Conservation (phyloP, 1,140 invertebrate species). For the Linepithema humile region DNA sequence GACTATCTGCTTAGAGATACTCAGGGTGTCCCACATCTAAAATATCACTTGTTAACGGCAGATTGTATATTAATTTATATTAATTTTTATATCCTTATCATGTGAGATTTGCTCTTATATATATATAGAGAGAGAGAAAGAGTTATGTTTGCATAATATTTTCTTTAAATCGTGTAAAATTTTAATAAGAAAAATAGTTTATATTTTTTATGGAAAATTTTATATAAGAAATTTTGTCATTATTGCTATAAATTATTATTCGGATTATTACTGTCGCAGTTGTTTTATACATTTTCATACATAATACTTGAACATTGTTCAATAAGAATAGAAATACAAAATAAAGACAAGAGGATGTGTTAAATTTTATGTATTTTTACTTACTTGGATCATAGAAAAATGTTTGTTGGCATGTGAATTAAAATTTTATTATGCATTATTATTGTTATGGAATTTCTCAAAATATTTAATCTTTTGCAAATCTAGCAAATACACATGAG, state of each 20-base stretch:
- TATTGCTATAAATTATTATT: neutral
- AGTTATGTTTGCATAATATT: no score
- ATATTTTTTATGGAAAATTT: constrained; percentile 11
- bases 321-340: neutral
- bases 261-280: neutral
- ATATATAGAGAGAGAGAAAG: no score
- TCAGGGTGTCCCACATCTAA: no score
- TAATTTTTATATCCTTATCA: no score
- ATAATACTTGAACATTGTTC: neutral
- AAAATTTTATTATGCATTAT: neutral
- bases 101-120: no score
- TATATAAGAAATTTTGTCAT: constrained; percentile 1
- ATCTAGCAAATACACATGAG: neutral
- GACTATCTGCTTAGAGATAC: no score
- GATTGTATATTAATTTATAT: no score
- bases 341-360: neutral
- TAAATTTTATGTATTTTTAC: neutral
- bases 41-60: no score
- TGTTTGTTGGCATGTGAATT: neutral
- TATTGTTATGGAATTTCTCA: neutral
- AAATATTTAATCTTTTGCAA: neutral
- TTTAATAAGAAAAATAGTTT: neutral
- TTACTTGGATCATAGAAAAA: neutral
- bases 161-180: neutral
- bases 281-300: no score